Percentiles rank a stretch among this genome's conserved stretches.
Evolutionary conservation across 1,140 invertebrate species (phyloP).

Genomic region (Diuraphis noxia): DNA sequence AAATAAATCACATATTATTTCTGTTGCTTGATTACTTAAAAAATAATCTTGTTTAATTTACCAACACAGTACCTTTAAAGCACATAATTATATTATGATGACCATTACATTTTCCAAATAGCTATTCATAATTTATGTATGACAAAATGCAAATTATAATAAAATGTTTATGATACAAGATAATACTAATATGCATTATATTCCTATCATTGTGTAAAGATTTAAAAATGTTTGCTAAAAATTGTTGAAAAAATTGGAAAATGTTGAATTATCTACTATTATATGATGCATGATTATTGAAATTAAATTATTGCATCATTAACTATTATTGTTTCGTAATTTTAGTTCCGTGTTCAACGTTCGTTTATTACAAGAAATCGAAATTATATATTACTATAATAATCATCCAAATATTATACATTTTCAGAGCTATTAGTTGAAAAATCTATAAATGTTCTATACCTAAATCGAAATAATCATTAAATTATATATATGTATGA

Average conservation of each 20-base stretch:
- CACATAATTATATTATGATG: not conserved
- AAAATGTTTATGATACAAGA: not conserved
- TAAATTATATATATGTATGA: not conserved
- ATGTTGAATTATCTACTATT: not conserved
- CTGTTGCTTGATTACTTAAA: not conserved
- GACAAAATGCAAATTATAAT: not conserved
- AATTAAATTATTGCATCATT: not conserved
- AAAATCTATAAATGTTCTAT: not conserved
- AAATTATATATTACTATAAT: not conserved
- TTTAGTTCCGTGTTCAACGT: not conserved
- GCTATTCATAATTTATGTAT: not conserved
- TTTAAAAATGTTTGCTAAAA: too few relatives aligned
- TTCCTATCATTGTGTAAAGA: too few relatives aligned
- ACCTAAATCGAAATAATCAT: not conserved
- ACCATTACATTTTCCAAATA: not conserved
- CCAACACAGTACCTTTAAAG: too few relatives aligned
- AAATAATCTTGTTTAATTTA: not conserved
- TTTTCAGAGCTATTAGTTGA: not conserved
- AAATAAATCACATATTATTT: too few relatives aligned
- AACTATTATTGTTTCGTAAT: not conserved
- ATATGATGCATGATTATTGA: not conserved
- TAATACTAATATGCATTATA: too few relatives aligned
- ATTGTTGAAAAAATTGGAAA: too few relatives aligned
- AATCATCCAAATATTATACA: not conserved
- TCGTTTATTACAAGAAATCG: too few relatives aligned